Base-by-base conservation (phyloP, 2,113 vertebrate genomes). In the Chloebia gouldiae region DNA sequence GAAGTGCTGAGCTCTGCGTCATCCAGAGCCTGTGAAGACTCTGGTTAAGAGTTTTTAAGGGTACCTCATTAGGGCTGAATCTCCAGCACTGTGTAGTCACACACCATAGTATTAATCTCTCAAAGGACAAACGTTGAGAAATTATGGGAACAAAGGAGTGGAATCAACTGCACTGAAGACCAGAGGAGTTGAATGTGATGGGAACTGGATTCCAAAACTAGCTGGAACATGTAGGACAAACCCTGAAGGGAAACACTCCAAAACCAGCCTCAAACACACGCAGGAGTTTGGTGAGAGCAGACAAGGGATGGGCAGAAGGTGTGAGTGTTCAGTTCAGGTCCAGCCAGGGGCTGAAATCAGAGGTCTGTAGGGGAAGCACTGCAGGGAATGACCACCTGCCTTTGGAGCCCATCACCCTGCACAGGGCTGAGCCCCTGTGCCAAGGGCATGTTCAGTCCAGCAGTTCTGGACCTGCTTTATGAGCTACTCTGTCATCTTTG, bases 171-270 rank as follows among this genome's bases (percentile, higher is more conserved):
- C 49, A 78, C 72, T 71, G 76, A 78, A 64, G 60, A 86, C 56
- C 83, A 50, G 42, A 90, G 79, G 39, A 82, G 42, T 5, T 73
- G 57, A 81, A 79, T 68, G 44, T 56, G 86, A 60, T 94, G 86
- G 76, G 88, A 96, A 86, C 69, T 75, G 65, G 77, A 78, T 97
- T 94, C 77, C 44, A 44, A 72, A 95, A 89, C 89, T 30, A 69
- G 86, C 77, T 84, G 65, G 65, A 84, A 72, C 88, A 72, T 7
- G 81, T n/a, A 87, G 57, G 69, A 84, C 0, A 5, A 92, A 81
- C 68, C 80, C 65, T 87, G 61, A 51, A 71, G 45, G 81, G 49
- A 86, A 92, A n/a, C 23, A 10, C 65, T 86, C 80, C 61, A 70
- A 60, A 82, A 45, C 17, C 76, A 89, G 60, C 47, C 77, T 56